phyloP scores from a whole-genome alignment of 2,113 vertebrate species.

The Pseudorectes ferrugineus region DNA sequence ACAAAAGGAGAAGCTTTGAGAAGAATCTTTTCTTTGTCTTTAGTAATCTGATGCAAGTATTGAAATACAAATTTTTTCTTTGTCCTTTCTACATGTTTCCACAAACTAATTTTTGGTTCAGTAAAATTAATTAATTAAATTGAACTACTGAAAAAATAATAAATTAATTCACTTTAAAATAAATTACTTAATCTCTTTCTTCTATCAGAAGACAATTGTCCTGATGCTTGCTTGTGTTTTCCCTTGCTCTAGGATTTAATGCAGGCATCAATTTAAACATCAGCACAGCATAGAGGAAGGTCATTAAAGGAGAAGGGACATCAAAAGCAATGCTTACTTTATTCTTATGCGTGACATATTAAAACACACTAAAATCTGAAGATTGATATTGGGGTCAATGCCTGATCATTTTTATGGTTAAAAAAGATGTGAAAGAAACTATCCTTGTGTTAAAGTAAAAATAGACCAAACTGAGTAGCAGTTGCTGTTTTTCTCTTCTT shows the following conservation, averaged over 20 bases:
- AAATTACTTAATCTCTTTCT: neutral
- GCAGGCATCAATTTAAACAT: neutral
- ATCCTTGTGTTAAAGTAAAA: neutral
- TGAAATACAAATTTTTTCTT: neutral
- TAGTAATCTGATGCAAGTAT: neutral
- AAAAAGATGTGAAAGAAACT: neutral
- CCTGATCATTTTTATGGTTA: neutral
- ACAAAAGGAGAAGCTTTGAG: neutral
- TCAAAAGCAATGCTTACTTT: neutral
- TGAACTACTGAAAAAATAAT: neutral
- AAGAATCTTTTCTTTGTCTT: neutral
- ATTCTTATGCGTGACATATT: neutral
- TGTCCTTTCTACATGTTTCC: neutral
- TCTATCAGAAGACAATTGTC: neutral
- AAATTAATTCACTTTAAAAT: neutral
- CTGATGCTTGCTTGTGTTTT: neutral
- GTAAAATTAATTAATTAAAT: neutral
- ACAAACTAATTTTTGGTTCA: neutral
- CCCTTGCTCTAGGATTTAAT: neutral
- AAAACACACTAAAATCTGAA: neutral
- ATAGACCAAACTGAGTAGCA: neutral
- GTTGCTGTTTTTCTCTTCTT: constrained; percentile 6
- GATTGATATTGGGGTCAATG: neutral
- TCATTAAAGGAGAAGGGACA: neutral
- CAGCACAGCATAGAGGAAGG: neutral